Percentiles rank a stretch among this genome's conserved stretches.
Conservation (phyloP, 2,113 vertebrate species). For the Centropristis striata region DNA sequence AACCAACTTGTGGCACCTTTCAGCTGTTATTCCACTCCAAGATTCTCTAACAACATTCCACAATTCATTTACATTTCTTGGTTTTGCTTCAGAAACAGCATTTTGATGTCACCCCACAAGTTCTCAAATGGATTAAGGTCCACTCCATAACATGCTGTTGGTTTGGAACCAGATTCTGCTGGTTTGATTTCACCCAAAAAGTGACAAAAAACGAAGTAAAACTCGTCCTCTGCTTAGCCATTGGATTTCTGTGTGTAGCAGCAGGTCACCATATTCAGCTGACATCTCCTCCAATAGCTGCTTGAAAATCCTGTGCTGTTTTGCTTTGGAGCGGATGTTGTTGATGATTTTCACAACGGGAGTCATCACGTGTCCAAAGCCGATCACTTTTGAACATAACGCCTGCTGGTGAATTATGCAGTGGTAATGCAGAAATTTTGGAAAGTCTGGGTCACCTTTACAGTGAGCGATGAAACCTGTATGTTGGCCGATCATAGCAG, state of each 20-base stretch:
- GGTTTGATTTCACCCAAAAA: conserved; percentile 19
- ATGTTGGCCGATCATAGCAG: no score
- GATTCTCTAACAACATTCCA: no score
- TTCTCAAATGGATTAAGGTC: no score
- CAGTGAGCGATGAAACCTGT: no score
- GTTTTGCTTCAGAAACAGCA: no score
- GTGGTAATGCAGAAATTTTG: not conserved
- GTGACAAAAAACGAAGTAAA: conserved; percentile 17
- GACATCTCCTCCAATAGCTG: conserved; percentile 45
- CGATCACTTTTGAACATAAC: no score
- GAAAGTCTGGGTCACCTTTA: not conserved
- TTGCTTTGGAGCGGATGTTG: conserved; percentile 38
- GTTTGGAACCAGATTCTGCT: no score
- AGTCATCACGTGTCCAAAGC: not conserved
- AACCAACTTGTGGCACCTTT: no score
- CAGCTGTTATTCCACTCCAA: no score
- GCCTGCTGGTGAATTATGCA: not conserved
- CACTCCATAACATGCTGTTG: no score
- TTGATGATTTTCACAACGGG: conserved; percentile 11
- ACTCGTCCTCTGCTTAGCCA: conserved; percentile 8
- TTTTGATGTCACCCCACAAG: no score
- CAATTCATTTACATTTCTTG: no score
- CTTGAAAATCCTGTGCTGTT: conserved; percentile 42
- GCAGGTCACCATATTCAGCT: conserved; percentile 57
- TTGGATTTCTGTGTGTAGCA: conserved; percentile 11